Evolutionary conservation across 2,797 vertebrate species (phyloP).

Genomic region (Acrossocheilus wenchowensis): DNA sequence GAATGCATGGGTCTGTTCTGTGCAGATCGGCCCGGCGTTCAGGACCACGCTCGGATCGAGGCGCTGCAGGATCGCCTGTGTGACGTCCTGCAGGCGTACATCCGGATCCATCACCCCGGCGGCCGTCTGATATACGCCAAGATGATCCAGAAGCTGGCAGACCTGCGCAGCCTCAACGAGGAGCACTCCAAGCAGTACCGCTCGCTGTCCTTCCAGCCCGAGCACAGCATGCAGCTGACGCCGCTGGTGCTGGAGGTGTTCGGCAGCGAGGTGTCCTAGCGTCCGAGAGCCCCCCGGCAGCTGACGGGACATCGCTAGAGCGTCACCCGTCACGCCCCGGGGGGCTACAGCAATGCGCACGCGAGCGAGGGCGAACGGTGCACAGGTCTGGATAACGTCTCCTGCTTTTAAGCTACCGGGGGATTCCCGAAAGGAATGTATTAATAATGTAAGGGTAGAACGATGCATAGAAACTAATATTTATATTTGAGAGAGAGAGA

Average conservation of each 20-base stretch:
- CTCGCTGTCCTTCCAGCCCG: conserved; percentile 86
- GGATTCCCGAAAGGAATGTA: conserved; percentile 56
- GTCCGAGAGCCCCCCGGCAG: conserved; percentile 34
- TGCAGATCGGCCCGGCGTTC: conserved; percentile 90
- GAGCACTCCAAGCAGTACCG: conserved; percentile 97
- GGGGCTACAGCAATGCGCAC: conserved; percentile 39
- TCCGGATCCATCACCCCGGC: conserved; percentile 86
- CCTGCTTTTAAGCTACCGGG: conserved; percentile 46
- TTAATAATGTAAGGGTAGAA: conserved; percentile 63
- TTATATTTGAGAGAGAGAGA: conserved; percentile 59
- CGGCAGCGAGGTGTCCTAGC: conserved; percentile 86
- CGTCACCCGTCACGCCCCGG: conserved; percentile 1
- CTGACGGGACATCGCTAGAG: not conserved
- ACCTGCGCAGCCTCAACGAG: conserved; percentile 94
- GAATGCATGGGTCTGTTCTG: not conserved
- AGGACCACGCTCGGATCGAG: conserved; percentile 87
- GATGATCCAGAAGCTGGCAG: conserved; percentile 98
- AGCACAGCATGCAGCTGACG: conserved; percentile 94
- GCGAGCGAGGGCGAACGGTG: conserved; percentile 29
- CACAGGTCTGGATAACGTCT: conserved; percentile 38
- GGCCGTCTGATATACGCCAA: conserved; percentile 91
- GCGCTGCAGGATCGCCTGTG: conserved; percentile 90
- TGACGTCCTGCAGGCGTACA: conserved; percentile 85
- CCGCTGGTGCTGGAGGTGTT: conserved; percentile 90
- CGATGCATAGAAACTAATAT: conserved; percentile 66